phyloP scores from a whole-genome alignment of 2,797 vertebrate genomes.

The Gastrophryne carolinensis region DNA sequence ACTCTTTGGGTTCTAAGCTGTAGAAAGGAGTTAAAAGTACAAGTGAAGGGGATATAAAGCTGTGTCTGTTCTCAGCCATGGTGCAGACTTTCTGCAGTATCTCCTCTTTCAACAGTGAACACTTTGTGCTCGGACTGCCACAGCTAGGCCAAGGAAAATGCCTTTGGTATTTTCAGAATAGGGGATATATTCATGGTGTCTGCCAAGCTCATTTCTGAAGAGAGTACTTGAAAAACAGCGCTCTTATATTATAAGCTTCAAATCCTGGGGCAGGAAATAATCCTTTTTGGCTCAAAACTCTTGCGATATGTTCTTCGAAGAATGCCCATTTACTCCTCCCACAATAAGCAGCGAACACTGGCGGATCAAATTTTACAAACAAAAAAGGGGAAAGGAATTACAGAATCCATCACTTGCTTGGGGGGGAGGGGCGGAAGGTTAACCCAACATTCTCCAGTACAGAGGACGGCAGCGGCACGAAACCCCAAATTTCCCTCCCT shows the following conservation, averaged over 20 bases:
- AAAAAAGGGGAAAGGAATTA: not conserved
- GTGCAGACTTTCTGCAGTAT: slow-evolving; percentile 45
- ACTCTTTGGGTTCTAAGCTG: slow-evolving; percentile 13
- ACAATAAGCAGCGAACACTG: slow-evolving; percentile 1
- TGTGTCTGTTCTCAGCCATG: slow-evolving; percentile 30
- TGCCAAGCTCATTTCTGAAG: slow-evolving; percentile 52
- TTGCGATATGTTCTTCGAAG: slow-evolving; percentile 44
- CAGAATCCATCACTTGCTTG: no score
- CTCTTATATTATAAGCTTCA: slow-evolving; percentile 44
- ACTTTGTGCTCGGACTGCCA: slow-evolving; percentile 46
- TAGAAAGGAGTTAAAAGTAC: slow-evolving; percentile 16
- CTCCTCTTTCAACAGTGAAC: slow-evolving; percentile 48
- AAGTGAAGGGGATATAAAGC: slow-evolving; percentile 33
- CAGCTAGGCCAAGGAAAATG: slow-evolving; percentile 46
- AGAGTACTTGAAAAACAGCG: slow-evolving; percentile 49
- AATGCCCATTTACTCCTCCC: slow-evolving; percentile 36
- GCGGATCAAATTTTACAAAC: slow-evolving; percentile 14
- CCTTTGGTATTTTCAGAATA: slow-evolving; percentile 53
- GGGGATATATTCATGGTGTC: slow-evolving; percentile 48
- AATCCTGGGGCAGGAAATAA: slow-evolving; percentile 47
- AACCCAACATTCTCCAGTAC: no score
- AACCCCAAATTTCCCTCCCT: no score
- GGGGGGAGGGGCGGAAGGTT: no score
- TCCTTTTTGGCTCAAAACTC: slow-evolving; percentile 42
- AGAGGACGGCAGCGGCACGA: no score